These are phyloP conservation scores for Lomographa bimaculata DNA, from an alignment of 2,888 invertebrate species.

Conservation along the genomic window DNA sequence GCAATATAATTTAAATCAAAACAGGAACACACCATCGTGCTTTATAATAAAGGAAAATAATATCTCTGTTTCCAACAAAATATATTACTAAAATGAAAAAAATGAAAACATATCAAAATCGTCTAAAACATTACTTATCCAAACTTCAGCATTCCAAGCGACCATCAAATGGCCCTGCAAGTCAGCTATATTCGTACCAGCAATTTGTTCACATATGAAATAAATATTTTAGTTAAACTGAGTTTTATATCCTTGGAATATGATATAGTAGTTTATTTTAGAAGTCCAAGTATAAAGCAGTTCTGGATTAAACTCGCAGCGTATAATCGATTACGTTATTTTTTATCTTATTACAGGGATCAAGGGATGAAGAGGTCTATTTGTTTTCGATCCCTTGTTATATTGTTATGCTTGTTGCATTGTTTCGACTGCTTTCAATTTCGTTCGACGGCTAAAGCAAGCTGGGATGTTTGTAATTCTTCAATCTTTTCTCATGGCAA, in stretches of 20 bases:
- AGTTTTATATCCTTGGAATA: constrained; percentile 23
- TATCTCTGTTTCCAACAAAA: no score
- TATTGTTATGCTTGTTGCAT: constrained; percentile 35
- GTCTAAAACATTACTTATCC: constrained; percentile 33
- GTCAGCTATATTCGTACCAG: constrained; percentile 40
- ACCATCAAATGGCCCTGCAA: constrained; percentile 62
- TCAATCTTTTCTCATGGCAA: no score
- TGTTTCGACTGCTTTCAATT: constrained; percentile 26
- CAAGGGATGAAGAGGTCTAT: constrained; percentile 42
- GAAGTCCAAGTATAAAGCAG: no score
- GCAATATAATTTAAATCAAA: no score
- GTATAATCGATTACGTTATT: constrained; percentile 72
- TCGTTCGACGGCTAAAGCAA: neutral
- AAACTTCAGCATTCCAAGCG: constrained; percentile 30
- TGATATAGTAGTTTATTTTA: no score
- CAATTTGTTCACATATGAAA: constrained; percentile 12
- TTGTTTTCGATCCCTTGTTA: constrained; percentile 45
- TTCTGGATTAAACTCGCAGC: constrained; percentile 55
- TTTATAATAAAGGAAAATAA: no score
- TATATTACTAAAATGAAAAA: no score
- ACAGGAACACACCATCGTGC: no score
- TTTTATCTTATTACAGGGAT: constrained; percentile 60
- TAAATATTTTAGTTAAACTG: constrained; percentile 21
- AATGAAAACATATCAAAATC: no score
- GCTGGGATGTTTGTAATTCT: neutral